These are phyloP conservation scores for Sphaeridia pumilis DNA, from an alignment of 2,888 invertebrate genomes.

Conservation along the genomic window DNA sequence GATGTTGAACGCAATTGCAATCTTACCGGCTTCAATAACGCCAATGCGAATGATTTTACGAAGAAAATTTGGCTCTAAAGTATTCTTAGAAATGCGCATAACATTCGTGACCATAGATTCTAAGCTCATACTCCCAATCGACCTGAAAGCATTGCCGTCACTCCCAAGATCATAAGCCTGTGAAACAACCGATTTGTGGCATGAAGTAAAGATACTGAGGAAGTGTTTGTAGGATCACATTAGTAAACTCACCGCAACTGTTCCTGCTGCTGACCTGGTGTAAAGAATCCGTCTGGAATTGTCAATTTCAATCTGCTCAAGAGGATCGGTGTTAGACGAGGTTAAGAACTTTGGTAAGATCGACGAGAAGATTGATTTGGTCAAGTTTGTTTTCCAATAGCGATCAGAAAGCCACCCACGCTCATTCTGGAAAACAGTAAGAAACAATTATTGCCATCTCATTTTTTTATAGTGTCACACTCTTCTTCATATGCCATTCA, in stretches of 20 bases:
- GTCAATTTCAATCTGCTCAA: conserved; percentile 78
- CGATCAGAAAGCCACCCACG: conserved; percentile 87
- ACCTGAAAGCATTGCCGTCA: conserved; percentile 58
- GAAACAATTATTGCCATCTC: neutral
- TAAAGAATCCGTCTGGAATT: conserved; percentile 79
- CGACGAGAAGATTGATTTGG: conserved; percentile 25
- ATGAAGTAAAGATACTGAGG: no score
- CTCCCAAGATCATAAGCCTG: conserved; percentile 80
- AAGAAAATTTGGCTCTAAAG: conserved; percentile 32
- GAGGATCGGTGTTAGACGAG: conserved; percentile 50
- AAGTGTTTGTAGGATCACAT: no score
- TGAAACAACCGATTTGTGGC: conserved; percentile 38
- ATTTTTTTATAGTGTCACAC: neutral
- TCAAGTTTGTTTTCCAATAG: conserved; percentile 84
- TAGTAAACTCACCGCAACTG: conserved; percentile 40
- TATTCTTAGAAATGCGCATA: conserved; percentile 69
- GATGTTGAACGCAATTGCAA: neutral
- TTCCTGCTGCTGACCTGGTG: conserved; percentile 77
- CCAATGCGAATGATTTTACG: conserved; percentile 28
- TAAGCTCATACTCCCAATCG: conserved; percentile 62
- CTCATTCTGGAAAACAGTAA: conserved; percentile 40
- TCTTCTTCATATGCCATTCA: no score
- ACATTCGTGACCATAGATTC: conserved; percentile 55
- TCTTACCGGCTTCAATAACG: conserved; percentile 27
- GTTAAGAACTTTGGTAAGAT: conserved; percentile 20